Conservation (phyloP, 2,888 invertebrate genomes). For the Drosophila cracens region DNA sequence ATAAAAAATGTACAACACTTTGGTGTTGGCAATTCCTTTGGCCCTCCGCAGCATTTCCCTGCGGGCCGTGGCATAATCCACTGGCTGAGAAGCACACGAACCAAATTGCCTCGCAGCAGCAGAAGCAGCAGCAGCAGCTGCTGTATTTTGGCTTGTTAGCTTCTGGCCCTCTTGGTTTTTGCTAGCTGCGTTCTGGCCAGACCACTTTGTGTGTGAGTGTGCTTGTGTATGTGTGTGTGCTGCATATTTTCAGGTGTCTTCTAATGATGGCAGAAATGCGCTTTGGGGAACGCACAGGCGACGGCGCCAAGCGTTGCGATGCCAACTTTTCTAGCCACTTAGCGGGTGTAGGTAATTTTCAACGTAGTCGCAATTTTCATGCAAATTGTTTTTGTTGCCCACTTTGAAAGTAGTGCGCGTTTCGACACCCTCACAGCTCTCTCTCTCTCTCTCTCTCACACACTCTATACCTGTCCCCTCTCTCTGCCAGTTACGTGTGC, state of each 20-base stretch:
- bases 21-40: slow-evolving; percentile 43
- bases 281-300: slow-evolving; percentile 46
- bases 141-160: slow-evolving; percentile 37
- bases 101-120: slow-evolving; percentile 43
- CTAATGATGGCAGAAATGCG: slow-evolving; percentile 74
- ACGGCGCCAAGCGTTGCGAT: slow-evolving; percentile 11
- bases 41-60: slow-evolving; percentile 6
- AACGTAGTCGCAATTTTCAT: slow-evolving; percentile 69
- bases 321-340: slow-evolving; percentile 53
- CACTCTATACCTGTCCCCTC: neutral
- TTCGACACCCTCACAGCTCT: neutral
- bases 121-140: slow-evolving; percentile 43
- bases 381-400: slow-evolving; percentile 65
- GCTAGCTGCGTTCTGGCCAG: slow-evolving; percentile 32
- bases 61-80: slow-evolving; percentile 38
- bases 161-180: slow-evolving; percentile 27
- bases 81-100: slow-evolving; percentile 23
- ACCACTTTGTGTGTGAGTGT: slow-evolving; percentile 30
- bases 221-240: neutral
- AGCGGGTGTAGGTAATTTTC: slow-evolving; percentile 71
- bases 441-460: neutral
- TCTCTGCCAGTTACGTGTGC: slow-evolving; percentile 7
- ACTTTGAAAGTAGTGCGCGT: slow-evolving; percentile 35
- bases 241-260: slow-evolving; percentile 65
- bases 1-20: slow-evolving; percentile 68